Percentiles rank a stretch among this genome's conserved stretches.
phyloP scores from a whole-genome alignment of 2,797 vertebrate genomes.

The Cuculus canorus region DNA sequence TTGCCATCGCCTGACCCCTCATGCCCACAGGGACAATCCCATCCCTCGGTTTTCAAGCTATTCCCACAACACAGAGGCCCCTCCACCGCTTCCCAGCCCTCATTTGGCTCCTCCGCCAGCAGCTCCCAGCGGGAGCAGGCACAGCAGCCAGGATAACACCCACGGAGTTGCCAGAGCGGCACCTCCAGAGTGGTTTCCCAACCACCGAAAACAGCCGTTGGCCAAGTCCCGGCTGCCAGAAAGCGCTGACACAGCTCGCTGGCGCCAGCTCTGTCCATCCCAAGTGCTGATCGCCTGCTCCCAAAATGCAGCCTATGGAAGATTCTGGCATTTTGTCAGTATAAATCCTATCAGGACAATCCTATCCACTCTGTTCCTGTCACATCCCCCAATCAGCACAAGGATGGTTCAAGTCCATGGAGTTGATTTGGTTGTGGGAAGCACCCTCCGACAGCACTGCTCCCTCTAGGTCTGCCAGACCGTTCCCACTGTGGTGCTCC shows the following conservation, averaged over 20 bases:
- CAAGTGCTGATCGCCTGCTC: fast-evolving
- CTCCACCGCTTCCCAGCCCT: fast-evolving
- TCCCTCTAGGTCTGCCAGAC: not conserved
- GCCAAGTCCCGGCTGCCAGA: not conserved
- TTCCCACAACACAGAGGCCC: not conserved
- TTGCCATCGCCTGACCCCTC: no score
- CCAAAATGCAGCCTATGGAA: not conserved
- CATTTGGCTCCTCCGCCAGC: not conserved
- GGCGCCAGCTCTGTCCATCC: not conserved
- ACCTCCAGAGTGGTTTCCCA: not conserved
- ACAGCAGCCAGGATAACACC: fast-evolving
- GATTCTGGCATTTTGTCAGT: no score
- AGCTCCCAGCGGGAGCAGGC: not conserved
- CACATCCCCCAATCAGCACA: no score
- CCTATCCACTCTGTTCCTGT: no score
- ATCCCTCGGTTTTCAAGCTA: not conserved
- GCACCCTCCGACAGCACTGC: no score
- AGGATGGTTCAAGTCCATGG: no score
- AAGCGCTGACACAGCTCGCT: not conserved
- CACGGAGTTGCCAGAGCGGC: not conserved
- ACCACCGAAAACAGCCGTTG: not conserved
- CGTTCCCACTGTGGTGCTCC: not conserved
- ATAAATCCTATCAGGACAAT: no score
- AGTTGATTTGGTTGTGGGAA: no score
- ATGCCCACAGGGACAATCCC: fast-evolving